Evolutionary conservation across 2,113 vertebrate genomes (phyloP).

Genomic region (Redunca redunca): DNA sequence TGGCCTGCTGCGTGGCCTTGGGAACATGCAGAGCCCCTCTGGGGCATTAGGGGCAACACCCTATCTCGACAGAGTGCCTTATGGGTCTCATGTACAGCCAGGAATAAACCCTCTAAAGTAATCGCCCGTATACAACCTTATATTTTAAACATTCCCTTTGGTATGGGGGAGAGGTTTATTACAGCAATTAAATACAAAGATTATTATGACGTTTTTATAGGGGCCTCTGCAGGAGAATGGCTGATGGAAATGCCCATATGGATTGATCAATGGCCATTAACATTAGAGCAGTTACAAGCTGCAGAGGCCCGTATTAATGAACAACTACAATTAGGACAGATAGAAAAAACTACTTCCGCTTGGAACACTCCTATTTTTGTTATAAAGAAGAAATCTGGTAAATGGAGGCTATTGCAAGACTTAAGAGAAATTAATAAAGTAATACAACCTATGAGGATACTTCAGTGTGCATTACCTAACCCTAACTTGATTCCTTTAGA

Average conservation of each 20-base stretch:
- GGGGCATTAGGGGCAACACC: background rate
- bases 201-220: background rate
- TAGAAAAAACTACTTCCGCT: background rate
- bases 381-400: background rate
- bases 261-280: background rate
- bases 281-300: background rate
- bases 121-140: accelerated
- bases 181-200: background rate
- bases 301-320: background rate
- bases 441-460: background rate
- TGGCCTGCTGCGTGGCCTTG: background rate
- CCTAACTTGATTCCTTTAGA: background rate
- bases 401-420: background rate
- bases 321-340: background rate
- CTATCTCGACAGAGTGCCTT: background rate
- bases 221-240: background rate
- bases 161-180: background rate
- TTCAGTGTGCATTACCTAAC: background rate
- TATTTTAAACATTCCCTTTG: background rate
- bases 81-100: background rate
- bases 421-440: background rate
- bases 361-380: background rate
- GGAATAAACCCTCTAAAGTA: background rate
- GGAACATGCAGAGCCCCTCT: background rate
- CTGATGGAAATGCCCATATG: background rate